Conservation (phyloP, 2,113 vertebrate species). For the Trinectes maculatus region DNA sequence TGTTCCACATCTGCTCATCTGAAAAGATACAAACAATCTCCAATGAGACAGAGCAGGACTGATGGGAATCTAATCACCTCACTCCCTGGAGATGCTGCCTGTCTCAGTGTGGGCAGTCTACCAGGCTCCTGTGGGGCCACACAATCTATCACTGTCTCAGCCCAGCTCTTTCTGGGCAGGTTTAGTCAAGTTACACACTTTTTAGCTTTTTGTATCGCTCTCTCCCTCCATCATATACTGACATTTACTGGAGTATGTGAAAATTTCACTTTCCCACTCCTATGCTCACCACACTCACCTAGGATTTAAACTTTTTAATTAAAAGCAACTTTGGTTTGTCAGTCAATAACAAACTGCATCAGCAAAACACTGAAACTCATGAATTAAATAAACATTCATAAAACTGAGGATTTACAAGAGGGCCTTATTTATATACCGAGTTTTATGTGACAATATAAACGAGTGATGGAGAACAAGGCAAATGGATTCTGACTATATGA, state of each 20-base stretch:
- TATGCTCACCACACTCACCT: background rate
- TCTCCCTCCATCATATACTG: no score
- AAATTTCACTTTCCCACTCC: no score
- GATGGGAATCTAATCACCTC: constrained; percentile 57
- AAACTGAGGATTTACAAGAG: no score
- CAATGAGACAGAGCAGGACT: constrained; percentile 42
- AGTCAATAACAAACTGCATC: background rate
- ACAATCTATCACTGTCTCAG: constrained; percentile 54
- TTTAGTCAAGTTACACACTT: background rate
- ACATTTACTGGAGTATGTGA: no score
- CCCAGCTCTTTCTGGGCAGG: background rate
- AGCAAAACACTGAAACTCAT: background rate
- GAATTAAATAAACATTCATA: no score
- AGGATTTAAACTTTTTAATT: no score
- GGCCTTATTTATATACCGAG: background rate
- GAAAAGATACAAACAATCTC: constrained; percentile 44
- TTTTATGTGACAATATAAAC: no score
- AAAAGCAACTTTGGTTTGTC: background rate
- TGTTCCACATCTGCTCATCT: background rate
- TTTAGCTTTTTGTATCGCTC: no score
- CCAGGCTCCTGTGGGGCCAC: constrained; percentile 21
- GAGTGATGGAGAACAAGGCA: background rate
- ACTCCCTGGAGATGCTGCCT: constrained; percentile 42
- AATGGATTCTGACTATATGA: no score
- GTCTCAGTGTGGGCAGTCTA: constrained; percentile 22